Evolutionary conservation across 2,113 vertebrate genomes (phyloP).

Genomic region (Nestor notabilis): DNA sequence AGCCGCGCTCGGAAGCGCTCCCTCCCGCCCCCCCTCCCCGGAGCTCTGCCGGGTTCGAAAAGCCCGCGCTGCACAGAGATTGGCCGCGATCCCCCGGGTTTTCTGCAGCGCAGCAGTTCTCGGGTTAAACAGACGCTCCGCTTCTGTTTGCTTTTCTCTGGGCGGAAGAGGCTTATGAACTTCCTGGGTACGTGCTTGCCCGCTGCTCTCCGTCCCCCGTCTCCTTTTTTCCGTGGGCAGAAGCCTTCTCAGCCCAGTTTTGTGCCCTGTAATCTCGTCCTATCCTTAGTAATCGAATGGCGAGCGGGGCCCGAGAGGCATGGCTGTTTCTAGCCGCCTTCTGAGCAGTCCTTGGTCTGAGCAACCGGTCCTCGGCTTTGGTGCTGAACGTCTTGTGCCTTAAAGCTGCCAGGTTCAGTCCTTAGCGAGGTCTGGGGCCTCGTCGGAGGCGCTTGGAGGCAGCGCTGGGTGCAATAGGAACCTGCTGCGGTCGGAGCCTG

Average conservation of each 20-base stretch:
- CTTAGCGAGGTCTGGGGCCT: rapidly evolving
- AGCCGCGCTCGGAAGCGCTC: background rate
- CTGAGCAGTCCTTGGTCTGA: background rate
- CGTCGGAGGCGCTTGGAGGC: background rate
- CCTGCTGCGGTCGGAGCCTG: rapidly evolving
- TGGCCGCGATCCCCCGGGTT: background rate
- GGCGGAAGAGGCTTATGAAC: background rate
- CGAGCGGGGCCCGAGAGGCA: rapidly evolving
- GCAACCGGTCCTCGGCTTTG: rapidly evolving
- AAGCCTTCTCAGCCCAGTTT: rapidly evolving
- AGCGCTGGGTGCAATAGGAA: background rate
- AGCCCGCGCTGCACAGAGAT: background rate
- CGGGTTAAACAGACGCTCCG: background rate
- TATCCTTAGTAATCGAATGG: background rate
- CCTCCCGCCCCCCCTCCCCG: too few relatives aligned
- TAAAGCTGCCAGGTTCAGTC: rapidly evolving
- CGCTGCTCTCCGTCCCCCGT: too few relatives aligned
- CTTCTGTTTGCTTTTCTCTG: rapidly evolving
- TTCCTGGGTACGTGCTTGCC: background rate
- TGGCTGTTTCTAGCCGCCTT: rapidly evolving
- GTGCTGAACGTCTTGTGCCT: rapidly evolving
- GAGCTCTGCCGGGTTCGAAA: background rate
- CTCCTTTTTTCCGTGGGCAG: background rate
- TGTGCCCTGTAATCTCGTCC: too few relatives aligned
- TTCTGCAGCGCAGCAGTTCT: background rate